Evolutionary conservation across 2,888 invertebrate genomes (phyloP), one percentile per base, ranked within the genome.

Genomic region (Callyntrura guangdongensis): DNA sequence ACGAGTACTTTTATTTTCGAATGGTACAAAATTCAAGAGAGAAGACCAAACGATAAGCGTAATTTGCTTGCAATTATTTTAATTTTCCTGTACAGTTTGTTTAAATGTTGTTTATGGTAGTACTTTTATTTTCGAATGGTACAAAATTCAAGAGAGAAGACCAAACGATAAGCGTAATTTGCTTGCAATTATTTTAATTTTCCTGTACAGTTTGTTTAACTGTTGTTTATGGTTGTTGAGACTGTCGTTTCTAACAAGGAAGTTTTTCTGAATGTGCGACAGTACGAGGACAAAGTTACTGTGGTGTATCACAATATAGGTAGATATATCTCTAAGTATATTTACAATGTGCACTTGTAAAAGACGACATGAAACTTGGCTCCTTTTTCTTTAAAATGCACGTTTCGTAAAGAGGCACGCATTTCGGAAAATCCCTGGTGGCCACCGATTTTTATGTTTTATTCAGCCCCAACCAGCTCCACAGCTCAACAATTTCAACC

Each of bases 401-500:
- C 20, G 20, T 36, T 27, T 36, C 45, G 17, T 61, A 61, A 36
- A 45, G 22, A 81, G 9, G 9, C 27, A 12, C 77, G 47, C 77
- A 77, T 47, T 25, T 74, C 49, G 61, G 27, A 17, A 79, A 79
- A 9, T 86, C 86, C 86, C 86, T 27, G 59, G 86, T 79, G 86
- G 64, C 77, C 64, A 53, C 25, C 86, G 20, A 79, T 67, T 86
- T 36, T 85, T 59, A 81, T 20, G 61, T 45, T 81, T 53, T 77
- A 53, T 22, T 22, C 56, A 77, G 22, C 53, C 25, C 53, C 77
- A 9, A 20, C 61, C 59, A 61, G 20, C 45, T 59, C 27, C 4
- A 61, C n/a, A 81, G 81, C 53, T 45, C 61, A 14, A 81, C 22
- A 61, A 4, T 86, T 61, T 79, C 81, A 87, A 56, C 87, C 81